A percentile compares a stretch with the other conserved stretches of the same genome.
Evolutionary conservation across 2,113 vertebrate genomes (phyloP).

Genomic region (Saccopteryx bilineata): DNA sequence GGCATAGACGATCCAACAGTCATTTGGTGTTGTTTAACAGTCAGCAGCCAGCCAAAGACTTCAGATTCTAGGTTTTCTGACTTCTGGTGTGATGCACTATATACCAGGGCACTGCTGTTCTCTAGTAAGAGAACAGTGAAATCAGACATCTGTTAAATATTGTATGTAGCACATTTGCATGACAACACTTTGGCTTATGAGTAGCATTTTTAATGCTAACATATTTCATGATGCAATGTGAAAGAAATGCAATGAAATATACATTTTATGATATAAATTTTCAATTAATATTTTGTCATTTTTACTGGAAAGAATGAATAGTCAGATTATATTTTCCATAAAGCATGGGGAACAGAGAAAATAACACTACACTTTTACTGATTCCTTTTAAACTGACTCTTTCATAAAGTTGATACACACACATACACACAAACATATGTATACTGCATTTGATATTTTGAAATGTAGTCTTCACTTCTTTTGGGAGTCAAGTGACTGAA

Average conservation of each 20-base stretch:
- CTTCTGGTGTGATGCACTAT: neutral
- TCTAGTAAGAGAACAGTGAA: slow-evolving; percentile 65
- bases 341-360: slow-evolving; percentile 22
- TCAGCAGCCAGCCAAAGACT: slow-evolving; percentile 30
- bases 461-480: neutral
- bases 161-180: slow-evolving; percentile 75
- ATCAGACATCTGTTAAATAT: slow-evolving; percentile 79
- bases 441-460: neutral
- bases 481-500: neutral
- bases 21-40: slow-evolving; percentile 39
- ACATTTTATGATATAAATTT: slow-evolving; percentile 69
- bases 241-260: slow-evolving; percentile 66
- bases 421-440: no score
- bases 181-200: slow-evolving; percentile 54
- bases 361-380: slow-evolving; percentile 10
- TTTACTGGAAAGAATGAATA: slow-evolving; percentile 67
- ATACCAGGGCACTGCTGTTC: neutral
- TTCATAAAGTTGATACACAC: neutral
- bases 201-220: slow-evolving; percentile 69
- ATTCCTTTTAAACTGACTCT: neutral
- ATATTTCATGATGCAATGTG: slow-evolving; percentile 64
- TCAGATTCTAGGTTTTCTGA: slow-evolving; percentile 37
- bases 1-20: slow-evolving; percentile 32
- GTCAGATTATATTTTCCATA: neutral
- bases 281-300: slow-evolving; percentile 75